Evolutionary conservation across 2,113 vertebrate genomes (phyloP), one percentile per base, ranked within the genome.

Genomic region (Onychorhynchus coronatus): DNA sequence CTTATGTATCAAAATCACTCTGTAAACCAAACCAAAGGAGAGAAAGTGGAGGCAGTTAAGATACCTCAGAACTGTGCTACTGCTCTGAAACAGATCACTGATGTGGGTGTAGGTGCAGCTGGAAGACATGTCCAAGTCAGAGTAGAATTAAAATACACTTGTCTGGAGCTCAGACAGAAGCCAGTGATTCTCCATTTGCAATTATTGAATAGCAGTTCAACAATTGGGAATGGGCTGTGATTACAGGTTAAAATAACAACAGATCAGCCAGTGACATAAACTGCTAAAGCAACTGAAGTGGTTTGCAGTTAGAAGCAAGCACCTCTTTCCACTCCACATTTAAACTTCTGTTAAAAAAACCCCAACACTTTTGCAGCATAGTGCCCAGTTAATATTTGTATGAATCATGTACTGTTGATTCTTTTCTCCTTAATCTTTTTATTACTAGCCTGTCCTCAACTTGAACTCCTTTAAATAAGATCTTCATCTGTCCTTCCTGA

Each of bases 381-480:
- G 7, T 52, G 14, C 21, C n/a, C 4, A 1, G 52, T 6, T 76
- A 53, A 35, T 71, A 70, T 55, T 82, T 94, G 21, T 84, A 47
- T 71, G 68, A 86, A 41, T 91, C 70, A 66, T 41, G 49, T 68
- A n/a, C 20, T 41, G 10, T 8, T 88, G 11, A 25, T 78, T 73
- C 76, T 86, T 93, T 83, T 71, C 42, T 70, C 39, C 50, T 65
- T 65, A 75, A 74, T 83, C 9, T 85, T 83, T 85, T 88, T 74
- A 80, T 72, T 61, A 41, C 53, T 61, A 79, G 41, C 20, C 35
- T 79, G 28, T 88, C 78, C 89, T 88, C 83, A 47, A 37, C 53
- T 76, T 89, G 71, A 94, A 91, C 46, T 83, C 16, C 31, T 93
- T 94, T 85, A 79, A 93, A 88, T 23, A 83, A 13, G 31, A 82